A percentile compares a stretch with the other conserved stretches of the same genome.
Evolutionary conservation across 92 coral and sea anemone genomes (phyloP).

Genomic region (Epizoanthus rinbou): DNA sequence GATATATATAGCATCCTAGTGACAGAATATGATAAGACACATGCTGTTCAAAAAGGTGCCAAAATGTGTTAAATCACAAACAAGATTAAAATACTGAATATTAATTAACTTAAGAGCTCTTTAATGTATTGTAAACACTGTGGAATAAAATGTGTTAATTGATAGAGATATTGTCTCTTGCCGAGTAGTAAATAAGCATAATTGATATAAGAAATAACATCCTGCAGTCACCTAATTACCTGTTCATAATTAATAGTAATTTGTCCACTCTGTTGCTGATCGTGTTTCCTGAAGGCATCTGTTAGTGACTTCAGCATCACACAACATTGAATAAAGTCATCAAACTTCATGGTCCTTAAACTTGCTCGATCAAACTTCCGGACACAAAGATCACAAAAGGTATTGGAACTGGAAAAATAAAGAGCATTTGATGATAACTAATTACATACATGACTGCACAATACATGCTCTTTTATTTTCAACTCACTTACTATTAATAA

Average conservation of each 20-base stretch:
- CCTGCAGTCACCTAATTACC: constrained; percentile 49
- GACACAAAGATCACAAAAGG: constrained; percentile 87
- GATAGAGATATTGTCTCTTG: no score
- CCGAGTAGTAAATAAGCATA: no score
- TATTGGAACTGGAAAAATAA: constrained; percentile 69
- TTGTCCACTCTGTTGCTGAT: constrained; percentile 78
- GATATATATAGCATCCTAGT: no score
- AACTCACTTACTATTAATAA: no score
- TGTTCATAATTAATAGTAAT: constrained; percentile 95
- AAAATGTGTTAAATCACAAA: no score
- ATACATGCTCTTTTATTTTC: no score
- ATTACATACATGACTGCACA: not conserved
- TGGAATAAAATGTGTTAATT: no score
- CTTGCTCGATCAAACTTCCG: constrained; percentile 87
- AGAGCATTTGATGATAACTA: not conserved
- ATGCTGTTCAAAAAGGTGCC: no score
- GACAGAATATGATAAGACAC: no score
- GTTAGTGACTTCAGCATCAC: constrained; percentile 95
- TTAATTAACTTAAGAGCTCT: no score
- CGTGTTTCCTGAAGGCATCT: constrained; percentile 91
- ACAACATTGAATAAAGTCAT: constrained; percentile 99
- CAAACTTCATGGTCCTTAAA: constrained; percentile 92
- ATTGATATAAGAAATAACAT: not conserved
- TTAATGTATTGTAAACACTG: no score
- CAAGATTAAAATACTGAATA: no score